Evolutionary conservation across 2,888 invertebrate genomes (phyloP).

Genomic region (Mimachlamys varia): DNA sequence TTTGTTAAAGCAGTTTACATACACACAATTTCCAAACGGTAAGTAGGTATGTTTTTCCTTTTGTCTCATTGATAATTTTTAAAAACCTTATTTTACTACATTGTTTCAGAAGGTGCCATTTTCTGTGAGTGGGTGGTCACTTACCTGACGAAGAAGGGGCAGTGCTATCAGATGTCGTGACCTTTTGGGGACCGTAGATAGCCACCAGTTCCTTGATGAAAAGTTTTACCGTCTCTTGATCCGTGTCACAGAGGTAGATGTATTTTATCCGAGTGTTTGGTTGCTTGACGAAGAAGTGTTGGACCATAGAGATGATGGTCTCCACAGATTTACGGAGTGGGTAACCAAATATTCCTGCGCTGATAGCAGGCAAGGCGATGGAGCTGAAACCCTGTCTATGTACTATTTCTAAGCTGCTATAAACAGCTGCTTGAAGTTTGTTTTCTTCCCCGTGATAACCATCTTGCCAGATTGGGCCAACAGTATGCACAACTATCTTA

Average conservation of each 20-base stretch:
- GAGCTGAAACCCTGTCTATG: conserved; percentile 45
- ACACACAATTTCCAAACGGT: too few relatives aligned
- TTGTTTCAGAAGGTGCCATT: too few relatives aligned
- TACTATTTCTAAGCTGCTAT: conserved; percentile 55
- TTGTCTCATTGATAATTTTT: too few relatives aligned
- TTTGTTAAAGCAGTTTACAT: too few relatives aligned
- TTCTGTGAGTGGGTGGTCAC: too few relatives aligned
- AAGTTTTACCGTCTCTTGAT: conserved; percentile 50
- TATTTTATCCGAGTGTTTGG: conserved; percentile 49
- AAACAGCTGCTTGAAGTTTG: conserved; percentile 53
- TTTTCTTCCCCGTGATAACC: conserved; percentile 46
- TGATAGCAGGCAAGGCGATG: conserved; percentile 69
- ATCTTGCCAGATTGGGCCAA: conserved; percentile 52
- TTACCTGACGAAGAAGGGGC: neutral
- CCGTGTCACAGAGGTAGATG: conserved; percentile 60
- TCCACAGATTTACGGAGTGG: conserved; percentile 55
- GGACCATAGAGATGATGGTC: conserved; percentile 49
- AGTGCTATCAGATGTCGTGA: neutral
- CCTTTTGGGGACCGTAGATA: conserved; percentile 39
- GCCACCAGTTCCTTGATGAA: conserved; percentile 53
- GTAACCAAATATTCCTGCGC: conserved; percentile 64
- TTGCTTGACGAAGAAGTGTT: conserved; percentile 55
- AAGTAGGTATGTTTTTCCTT: too few relatives aligned
- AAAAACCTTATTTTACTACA: too few relatives aligned
- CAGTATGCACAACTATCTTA: conserved; percentile 58